A percentile compares a stretch with the other conserved stretches of the same genome.
These are phyloP conservation scores for Poeciliopsis gracilis DNA, from an alignment of 2,797 vertebrate species.

Conservation along the genomic window DNA sequence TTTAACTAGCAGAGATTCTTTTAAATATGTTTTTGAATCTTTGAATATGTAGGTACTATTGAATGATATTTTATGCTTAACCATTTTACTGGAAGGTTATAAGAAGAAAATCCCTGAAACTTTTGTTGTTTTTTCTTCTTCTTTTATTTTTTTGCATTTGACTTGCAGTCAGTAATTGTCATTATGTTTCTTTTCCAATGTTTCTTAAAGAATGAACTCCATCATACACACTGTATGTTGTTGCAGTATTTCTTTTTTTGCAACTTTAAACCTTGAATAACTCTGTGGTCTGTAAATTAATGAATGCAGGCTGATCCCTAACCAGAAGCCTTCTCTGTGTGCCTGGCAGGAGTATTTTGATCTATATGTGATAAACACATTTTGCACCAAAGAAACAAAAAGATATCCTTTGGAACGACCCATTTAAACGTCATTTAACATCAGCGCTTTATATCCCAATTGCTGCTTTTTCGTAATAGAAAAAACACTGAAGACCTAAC, in stretches of 20 bases:
- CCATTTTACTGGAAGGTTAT: neutral
- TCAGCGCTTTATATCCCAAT: conserved; percentile 7
- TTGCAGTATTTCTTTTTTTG: conserved; percentile 19
- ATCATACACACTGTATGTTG: neutral
- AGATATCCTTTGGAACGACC: conserved; percentile 19
- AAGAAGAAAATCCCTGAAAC: neutral
- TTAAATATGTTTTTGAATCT: neutral
- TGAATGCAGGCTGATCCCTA: conserved; percentile 21
- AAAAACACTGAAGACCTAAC: conserved; percentile 5
- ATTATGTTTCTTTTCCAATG: too few species aligned
- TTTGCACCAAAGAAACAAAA: conserved; percentile 79
- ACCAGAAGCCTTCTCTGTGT: conserved; percentile 65
- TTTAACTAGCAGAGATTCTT: neutral
- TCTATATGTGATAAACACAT: conserved; percentile 58
- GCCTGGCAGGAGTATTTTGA: conserved; percentile 67
- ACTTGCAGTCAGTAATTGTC: neutral
- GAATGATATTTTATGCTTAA: neutral
- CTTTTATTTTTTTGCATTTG: neutral
- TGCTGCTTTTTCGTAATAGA: conserved; percentile 2
- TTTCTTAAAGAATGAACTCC: neutral
- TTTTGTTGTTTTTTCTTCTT: neutral
- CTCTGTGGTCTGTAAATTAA: neutral
- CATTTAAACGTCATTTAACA: conserved; percentile 28
- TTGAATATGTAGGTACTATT: neutral
- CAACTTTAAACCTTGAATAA: neutral